Evolutionary conservation across 1,140 invertebrate genomes (phyloP).

Genomic region (Rhyzopertha dominica): DNA sequence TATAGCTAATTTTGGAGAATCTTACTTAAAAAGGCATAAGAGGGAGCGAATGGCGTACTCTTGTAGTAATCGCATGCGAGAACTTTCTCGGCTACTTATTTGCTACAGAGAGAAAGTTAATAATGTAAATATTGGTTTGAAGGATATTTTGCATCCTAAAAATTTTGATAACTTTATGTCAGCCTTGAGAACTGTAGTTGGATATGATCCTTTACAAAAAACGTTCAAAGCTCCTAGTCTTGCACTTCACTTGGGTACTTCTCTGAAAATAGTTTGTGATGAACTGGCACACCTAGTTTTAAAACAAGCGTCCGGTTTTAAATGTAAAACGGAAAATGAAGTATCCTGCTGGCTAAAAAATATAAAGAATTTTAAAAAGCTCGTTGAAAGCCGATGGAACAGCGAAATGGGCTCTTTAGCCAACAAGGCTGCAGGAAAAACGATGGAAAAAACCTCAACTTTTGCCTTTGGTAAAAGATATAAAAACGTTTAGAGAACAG

Average conservation of each 20-base stretch:
- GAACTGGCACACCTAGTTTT: conserved; percentile 9
- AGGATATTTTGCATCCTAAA: conserved; percentile 15
- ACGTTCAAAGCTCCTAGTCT: conserved; percentile 15
- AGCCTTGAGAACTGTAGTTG: conserved; percentile 6
- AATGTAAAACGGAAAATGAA: conserved; percentile 3
- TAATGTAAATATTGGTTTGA: conserved; percentile 15
- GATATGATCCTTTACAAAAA: conserved; percentile 13
- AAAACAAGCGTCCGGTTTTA: conserved; percentile 11
- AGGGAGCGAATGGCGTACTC: conserved; percentile 15
- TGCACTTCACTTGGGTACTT: conserved; percentile 14
- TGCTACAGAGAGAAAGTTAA: conserved; percentile 14
- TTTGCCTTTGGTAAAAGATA: conserved; percentile 23
- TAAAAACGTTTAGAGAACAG: conserved; percentile 16
- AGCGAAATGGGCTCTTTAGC: conserved; percentile 21
- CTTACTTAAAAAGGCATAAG: conserved; percentile 25
- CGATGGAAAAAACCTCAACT: conserved; percentile 26
- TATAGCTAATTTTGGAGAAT: conserved; percentile 21
- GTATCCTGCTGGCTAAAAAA: background rate
- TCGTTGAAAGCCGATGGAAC: conserved; percentile 13
- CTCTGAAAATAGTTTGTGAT: conserved; percentile 11
- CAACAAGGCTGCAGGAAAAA: conserved; percentile 28
- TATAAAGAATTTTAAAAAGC: conserved; percentile 9
- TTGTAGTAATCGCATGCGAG: conserved; percentile 22
- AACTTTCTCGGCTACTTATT: conserved; percentile 22
- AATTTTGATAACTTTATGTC: conserved; percentile 14